These are phyloP conservation scores for Hypsopygia costalis DNA, from an alignment of 2,888 invertebrate species.

Conservation along the genomic window DNA sequence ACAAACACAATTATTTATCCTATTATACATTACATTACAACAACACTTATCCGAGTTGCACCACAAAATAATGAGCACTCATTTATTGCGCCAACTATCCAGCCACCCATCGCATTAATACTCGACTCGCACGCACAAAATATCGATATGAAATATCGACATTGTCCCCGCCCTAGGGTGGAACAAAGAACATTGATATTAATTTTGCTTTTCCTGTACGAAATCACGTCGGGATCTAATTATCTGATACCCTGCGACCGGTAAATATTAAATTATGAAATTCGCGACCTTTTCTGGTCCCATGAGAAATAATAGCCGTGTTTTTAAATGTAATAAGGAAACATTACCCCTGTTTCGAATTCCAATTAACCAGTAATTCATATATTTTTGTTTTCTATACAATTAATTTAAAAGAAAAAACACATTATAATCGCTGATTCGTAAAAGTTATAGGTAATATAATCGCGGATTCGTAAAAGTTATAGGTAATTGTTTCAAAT, in stretches of 20 bases:
- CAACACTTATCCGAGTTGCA: neutral
- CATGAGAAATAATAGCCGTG: slow-evolving; percentile 66
- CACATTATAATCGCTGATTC: no score
- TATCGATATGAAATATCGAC: slow-evolving; percentile 22
- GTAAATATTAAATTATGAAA: slow-evolving; percentile 75
- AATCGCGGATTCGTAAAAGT: no score
- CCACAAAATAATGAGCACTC: neutral
- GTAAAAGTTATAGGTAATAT: no score
- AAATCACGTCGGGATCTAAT: slow-evolving; percentile 78
- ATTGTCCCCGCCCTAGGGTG: slow-evolving; percentile 32
- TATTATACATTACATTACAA: slow-evolving; percentile 2
- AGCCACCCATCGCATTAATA: neutral
- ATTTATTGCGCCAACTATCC: neutral
- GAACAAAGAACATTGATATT: slow-evolving; percentile 77
- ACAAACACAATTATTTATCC: slow-evolving; percentile 54
- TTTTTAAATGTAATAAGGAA: slow-evolving; percentile 70
- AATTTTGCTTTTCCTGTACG: slow-evolving; percentile 68
- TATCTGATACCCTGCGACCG: slow-evolving; percentile 68
- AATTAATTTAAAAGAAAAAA: no score
- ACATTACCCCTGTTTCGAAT: slow-evolving; percentile 7
- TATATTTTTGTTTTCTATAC: no score
- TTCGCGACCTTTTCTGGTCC: slow-evolving; percentile 61
- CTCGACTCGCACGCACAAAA: neutral
- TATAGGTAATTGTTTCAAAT: no score
- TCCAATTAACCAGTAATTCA: neutral